Percentiles rank a stretch among this genome's conserved stretches.
These are phyloP conservation scores for Junonia oenone DNA, from an alignment of 2,888 invertebrate genomes.

Conservation along the genomic window DNA sequence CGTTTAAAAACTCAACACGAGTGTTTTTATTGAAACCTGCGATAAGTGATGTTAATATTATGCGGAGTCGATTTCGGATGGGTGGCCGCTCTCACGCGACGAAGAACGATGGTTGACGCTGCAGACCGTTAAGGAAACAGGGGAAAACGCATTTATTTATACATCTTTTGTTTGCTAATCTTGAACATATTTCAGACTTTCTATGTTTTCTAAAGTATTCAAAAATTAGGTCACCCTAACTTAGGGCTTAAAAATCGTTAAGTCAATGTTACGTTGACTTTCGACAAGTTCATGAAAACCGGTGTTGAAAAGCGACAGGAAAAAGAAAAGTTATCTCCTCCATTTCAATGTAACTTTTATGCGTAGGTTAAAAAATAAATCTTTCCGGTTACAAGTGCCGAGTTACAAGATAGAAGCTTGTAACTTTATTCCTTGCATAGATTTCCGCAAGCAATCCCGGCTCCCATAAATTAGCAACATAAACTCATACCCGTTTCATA, in stretches of 20 bases:
- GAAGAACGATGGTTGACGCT: slow-evolving; percentile 5
- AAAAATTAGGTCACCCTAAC: background rate
- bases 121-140: background rate
- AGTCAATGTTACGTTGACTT: no score
- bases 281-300: no score
- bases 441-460: background rate
- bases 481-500: background rate
- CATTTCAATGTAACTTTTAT: no score
- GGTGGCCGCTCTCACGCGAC: slow-evolving; percentile 39
- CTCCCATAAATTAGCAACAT: slow-evolving; percentile 2
- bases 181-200: background rate
- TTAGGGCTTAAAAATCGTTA: no score
- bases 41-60: slow-evolving; percentile 48
- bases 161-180: slow-evolving; percentile 7
- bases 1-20: background rate
- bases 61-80: slow-evolving; percentile 44
- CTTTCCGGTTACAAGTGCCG: background rate
- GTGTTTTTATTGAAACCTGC: slow-evolving; percentile 33
- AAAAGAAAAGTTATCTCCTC: no score
- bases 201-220: background rate
- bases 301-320: no score
- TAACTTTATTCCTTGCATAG: background rate
- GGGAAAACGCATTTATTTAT: slow-evolving; percentile 15
- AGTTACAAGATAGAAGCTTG: background rate
- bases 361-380: no score